Evolutionary conservation across 1,140 invertebrate species (phyloP).

Genomic region (Leptestheria dahalacensis): DNA sequence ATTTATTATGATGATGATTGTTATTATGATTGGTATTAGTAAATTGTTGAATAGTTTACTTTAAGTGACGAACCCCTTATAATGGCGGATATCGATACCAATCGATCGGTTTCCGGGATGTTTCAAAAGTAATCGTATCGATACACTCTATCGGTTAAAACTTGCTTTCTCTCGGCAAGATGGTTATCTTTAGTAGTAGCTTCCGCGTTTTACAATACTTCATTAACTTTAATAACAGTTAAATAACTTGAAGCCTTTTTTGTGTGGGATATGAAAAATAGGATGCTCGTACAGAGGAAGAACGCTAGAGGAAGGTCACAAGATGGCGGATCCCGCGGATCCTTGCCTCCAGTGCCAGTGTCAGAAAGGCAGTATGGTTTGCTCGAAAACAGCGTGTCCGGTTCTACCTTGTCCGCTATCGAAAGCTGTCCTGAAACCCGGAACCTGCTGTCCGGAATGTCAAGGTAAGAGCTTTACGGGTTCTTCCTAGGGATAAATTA

Average conservation of each 20-base stretch:
- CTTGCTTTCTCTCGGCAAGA: too few relatives aligned
- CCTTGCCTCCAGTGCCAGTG: conserved; percentile 76
- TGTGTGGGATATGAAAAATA: background rate
- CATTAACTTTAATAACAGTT: too few relatives aligned
- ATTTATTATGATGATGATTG: too few relatives aligned
- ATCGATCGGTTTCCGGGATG: background rate
- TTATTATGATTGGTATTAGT: too few relatives aligned
- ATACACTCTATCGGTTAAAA: background rate
- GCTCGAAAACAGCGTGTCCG: conserved; percentile 67
- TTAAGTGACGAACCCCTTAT: too few relatives aligned
- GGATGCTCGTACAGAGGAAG: background rate
- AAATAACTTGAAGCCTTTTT: too few relatives aligned
- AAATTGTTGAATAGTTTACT: too few relatives aligned
- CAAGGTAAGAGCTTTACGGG: conserved; percentile 44
- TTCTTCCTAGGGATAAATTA: too few relatives aligned
- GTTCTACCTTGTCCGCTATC: conserved; percentile 55
- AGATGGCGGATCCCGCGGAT: conserved; percentile 59
- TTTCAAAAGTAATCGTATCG: background rate
- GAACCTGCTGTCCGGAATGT: conserved; percentile 72
- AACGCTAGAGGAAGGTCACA: conserved; percentile 42
- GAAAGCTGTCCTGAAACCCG: conserved; percentile 44
- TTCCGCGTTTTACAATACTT: too few relatives aligned
- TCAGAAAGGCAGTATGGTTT: conserved; percentile 48
- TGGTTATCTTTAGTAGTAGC: too few relatives aligned
- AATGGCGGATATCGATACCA: background rate